phyloP scores from a whole-genome alignment of 2,888 invertebrate genomes.

The Rhopalosiphum nymphaeae region DNA sequence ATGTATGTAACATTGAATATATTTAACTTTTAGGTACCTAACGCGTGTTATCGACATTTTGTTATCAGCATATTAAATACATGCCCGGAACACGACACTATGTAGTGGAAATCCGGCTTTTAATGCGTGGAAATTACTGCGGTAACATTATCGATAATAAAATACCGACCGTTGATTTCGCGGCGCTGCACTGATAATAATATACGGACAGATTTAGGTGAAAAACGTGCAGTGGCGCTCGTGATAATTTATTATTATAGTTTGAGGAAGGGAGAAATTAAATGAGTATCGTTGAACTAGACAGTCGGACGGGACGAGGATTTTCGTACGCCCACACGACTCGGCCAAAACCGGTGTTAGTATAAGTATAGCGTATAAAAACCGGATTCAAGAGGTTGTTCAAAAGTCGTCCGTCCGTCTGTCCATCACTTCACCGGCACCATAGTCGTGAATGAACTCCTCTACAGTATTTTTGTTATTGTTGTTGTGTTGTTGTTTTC shows the following conservation, averaged over 20 bases:
- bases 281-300: background rate
- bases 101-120: background rate
- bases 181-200: background rate
- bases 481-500: constrained; percentile 44
- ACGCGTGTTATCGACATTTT: background rate
- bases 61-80: background rate
- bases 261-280: background rate
- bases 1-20: background rate
- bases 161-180: background rate
- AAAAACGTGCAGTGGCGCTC: background rate
- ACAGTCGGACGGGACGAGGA: constrained; percentile 50
- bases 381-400: background rate
- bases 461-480: background rate
- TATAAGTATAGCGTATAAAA: background rate
- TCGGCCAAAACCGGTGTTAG: constrained; percentile 37
- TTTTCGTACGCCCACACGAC: constrained; percentile 7
- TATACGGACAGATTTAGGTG: background rate
- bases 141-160: background rate
- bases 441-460: constrained; percentile 8
- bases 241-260: background rate
- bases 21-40: background rate
- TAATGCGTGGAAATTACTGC: background rate
- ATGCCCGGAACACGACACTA: background rate
- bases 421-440: background rate
- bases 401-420: background rate